Percentiles rank a stretch among this genome's conserved stretches.
phyloP scores from a whole-genome alignment of 2,113 vertebrate genomes.

The Onychostruthus taczanowskii region DNA sequence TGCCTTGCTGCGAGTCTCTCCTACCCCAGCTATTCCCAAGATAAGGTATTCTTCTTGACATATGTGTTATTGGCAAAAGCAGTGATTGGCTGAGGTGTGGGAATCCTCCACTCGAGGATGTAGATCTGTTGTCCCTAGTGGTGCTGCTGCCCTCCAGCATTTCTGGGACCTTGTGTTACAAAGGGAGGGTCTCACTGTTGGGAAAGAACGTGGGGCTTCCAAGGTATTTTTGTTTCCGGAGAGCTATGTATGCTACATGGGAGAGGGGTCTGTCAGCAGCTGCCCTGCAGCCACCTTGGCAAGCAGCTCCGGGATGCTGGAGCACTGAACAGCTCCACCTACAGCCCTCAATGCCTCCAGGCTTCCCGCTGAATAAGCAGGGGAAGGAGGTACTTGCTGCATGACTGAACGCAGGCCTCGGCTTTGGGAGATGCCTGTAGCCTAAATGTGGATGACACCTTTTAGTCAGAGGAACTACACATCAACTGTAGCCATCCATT shows the following conservation, averaged over 20 bases:
- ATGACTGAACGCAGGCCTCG: accelerated
- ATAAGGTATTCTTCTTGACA: neutral
- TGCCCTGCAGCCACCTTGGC: neutral
- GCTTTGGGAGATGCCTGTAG: neutral
- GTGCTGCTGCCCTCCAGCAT: neutral
- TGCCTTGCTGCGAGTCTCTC: accelerated
- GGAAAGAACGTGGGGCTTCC: neutral
- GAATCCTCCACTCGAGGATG: neutral
- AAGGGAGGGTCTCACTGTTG: neutral
- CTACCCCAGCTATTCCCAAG: accelerated
- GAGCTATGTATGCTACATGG: neutral
- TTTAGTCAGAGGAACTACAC: neutral
- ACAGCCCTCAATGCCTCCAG: neutral
- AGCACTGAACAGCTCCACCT: neutral
- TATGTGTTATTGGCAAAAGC: accelerated
- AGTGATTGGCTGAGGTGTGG: neutral
- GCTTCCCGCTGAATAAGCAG: neutral
- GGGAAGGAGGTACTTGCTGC: neutral
- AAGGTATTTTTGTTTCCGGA: neutral
- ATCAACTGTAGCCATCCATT: neutral
- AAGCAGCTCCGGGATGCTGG: neutral
- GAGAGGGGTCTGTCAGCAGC: neutral
- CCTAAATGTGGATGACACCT: constrained; percentile 11
- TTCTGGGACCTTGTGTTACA: neutral
- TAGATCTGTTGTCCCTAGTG: neutral